Evolutionary conservation across 2,113 vertebrate species (phyloP).

Genomic region (Aphyosemion australe): DNA sequence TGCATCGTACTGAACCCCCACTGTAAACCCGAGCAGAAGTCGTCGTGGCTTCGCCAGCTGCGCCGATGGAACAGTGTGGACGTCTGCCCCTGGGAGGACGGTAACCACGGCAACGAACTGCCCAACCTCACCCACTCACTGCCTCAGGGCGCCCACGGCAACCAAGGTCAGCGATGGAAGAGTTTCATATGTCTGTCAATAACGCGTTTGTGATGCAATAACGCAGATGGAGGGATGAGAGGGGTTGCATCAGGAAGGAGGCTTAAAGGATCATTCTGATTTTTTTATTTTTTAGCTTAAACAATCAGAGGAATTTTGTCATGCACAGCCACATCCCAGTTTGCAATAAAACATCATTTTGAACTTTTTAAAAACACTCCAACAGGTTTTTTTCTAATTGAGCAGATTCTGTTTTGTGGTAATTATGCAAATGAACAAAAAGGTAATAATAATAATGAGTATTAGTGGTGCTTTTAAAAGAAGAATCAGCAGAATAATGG

Average conservation of each 20-base stretch:
- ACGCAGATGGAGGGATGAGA: conserved; percentile 6
- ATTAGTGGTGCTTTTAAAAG: not conserved
- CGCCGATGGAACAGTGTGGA: conserved; percentile 98
- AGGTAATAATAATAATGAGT: not conserved
- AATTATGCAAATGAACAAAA: not conserved
- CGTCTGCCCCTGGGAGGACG: conserved; percentile 99
- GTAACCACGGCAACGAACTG: conserved; percentile 97
- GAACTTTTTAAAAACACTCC: not conserved
- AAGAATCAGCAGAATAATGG: not conserved
- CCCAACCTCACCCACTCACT: conserved; percentile 98
- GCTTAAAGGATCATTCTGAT: not conserved
- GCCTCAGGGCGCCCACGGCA: conserved; percentile 97
- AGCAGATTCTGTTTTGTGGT: not conserved
- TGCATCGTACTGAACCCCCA: conserved; percentile 99
- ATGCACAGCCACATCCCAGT: not conserved
- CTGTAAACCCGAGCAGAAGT: conserved; percentile 96
- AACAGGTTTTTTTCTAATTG: not conserved
- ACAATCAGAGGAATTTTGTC: not conserved
- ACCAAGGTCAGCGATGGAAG: conserved; percentile 85
- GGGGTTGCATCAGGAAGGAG: not conserved
- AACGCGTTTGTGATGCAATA: conserved; percentile 14
- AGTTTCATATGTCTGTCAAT: conserved; percentile 42
- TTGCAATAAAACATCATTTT: conserved; percentile 5
- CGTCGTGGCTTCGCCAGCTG: conserved; percentile 95
- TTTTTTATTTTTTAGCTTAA: not conserved